These are phyloP conservation scores for Eidolon helvum DNA, from an alignment of 2,113 vertebrate genomes.

Conservation along the genomic window DNA sequence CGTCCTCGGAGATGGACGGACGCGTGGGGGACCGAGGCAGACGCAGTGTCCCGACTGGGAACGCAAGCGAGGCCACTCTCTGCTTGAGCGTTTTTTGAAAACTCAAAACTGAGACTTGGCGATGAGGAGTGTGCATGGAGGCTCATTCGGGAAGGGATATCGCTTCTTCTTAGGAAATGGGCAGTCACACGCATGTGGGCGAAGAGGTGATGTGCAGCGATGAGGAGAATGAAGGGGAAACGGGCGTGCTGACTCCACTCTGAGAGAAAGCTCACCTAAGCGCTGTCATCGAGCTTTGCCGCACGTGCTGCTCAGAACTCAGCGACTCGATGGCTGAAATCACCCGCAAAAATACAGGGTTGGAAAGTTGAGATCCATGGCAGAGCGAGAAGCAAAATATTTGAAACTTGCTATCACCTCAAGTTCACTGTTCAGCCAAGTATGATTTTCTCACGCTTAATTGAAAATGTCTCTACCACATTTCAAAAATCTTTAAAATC, in stretches of 20 bases:
- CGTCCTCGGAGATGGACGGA: slow-evolving; percentile 6
- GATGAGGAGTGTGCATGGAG: not conserved
- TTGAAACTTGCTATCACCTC: not conserved
- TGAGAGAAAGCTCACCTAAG: not conserved
- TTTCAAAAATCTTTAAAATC: not conserved
- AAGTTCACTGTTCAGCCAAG: not conserved
- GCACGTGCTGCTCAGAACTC: not conserved
- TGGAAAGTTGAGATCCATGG: not conserved
- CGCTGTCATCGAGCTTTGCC: not conserved
- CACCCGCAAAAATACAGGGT: not conserved
- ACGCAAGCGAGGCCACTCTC: slow-evolving; percentile 1
- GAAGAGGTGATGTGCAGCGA: not conserved
- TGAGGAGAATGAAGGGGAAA: not conserved
- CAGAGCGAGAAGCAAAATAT: not conserved
- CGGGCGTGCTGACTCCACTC: not conserved
- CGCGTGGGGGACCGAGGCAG: not conserved
- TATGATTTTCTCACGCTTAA: not conserved
- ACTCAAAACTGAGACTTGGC: not conserved
- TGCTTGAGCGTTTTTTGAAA: not conserved
- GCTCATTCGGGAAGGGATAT: not conserved
- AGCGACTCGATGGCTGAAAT: not conserved
- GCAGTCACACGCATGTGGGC: not conserved
- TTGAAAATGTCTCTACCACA: not conserved
- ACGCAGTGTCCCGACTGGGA: not conserved
- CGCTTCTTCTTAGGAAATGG: not conserved